Conservation (phyloP, 2,888 invertebrate genomes). For the Myopa testacea region DNA sequence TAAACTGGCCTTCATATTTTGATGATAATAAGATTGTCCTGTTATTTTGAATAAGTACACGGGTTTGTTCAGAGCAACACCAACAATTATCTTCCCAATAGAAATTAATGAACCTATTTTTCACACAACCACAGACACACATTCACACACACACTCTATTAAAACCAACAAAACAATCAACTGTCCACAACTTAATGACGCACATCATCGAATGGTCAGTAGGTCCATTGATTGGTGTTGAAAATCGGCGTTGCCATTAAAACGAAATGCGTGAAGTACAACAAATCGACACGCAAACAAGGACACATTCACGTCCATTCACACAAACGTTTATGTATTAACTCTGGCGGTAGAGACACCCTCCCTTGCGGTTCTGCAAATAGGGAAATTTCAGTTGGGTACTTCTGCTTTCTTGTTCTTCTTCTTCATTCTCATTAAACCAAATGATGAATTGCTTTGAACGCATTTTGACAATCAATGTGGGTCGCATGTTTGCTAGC, state of each 20-base stretch:
- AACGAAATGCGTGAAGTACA: neutral
- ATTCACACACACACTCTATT: too few species aligned
- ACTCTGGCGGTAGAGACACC: neutral
- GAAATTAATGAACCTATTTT: slow-evolving; percentile 5
- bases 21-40: too few species aligned
- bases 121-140: neutral
- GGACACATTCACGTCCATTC: neutral
- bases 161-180: neutral
- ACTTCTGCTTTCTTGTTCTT: neutral
- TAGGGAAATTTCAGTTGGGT: neutral
- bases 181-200: neutral
- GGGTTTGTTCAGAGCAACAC: too few species aligned
- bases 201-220: neutral
- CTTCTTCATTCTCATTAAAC: neutral
- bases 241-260: slow-evolving; percentile 9
- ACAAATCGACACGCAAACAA: neutral
- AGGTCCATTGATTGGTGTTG: neutral
- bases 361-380: neutral
- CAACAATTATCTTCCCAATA: neutral
- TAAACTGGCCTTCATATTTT: too few species aligned
- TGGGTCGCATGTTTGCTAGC: neutral
- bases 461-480: neutral
- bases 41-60: too few species aligned
- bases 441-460: neutral
- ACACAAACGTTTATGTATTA: neutral